These are phyloP conservation scores for Calameuta filiformis DNA, from an alignment of 2,888 invertebrate genomes.

Conservation along the genomic window DNA sequence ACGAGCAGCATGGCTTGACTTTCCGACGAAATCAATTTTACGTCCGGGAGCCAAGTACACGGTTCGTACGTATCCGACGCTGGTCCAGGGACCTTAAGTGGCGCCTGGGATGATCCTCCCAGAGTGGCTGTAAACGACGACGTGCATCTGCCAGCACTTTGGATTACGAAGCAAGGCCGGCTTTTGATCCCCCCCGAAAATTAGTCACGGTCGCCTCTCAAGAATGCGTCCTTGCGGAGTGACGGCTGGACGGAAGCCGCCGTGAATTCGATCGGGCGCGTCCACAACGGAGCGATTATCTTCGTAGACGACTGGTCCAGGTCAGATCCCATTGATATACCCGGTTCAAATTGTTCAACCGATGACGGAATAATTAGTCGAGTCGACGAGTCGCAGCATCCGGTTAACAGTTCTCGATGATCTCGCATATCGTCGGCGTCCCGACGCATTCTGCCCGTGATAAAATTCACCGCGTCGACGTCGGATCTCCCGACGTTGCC, in stretches of 20 bases:
- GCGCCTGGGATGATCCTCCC: not conserved
- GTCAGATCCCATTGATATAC: too few species aligned
- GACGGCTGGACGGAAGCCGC: too few species aligned
- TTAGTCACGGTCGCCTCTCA: not conserved
- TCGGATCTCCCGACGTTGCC: conserved; percentile 19
- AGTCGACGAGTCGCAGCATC: not conserved
- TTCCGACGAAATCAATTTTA: not conserved
- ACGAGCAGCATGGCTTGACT: too few species aligned
- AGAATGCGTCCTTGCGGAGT: not conserved
- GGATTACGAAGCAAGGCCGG: not conserved
- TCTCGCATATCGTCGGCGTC: not conserved
- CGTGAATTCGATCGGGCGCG: too few species aligned
- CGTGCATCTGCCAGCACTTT: conserved; percentile 3
- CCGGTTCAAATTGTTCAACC: too few species aligned
- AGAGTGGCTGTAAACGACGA: not conserved
- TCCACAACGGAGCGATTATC: too few species aligned
- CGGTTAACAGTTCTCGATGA: conserved; percentile 30
- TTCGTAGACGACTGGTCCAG: too few species aligned
- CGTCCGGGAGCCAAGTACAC: not conserved
- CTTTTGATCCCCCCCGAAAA: not conserved
- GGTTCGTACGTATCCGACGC: not conserved
- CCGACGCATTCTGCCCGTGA: not conserved
- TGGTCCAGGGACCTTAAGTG: not conserved
- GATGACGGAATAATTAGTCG: too few species aligned
- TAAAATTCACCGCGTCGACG: not conserved